Base-by-base conservation (phyloP, 1,140 invertebrate species). In the Caerostris darwini region DNA sequence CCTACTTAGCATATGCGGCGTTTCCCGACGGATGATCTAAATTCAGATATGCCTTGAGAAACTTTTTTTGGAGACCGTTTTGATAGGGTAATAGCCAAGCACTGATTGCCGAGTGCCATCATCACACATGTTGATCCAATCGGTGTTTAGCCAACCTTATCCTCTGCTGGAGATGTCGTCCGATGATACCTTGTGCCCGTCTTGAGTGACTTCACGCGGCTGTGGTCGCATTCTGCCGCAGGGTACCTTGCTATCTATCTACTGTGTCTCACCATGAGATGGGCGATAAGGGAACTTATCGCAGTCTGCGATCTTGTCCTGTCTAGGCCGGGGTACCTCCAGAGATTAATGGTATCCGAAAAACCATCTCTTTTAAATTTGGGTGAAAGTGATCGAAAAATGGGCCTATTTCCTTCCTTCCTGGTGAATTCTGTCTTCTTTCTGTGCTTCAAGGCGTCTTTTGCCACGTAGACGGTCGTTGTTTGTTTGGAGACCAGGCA, bases 241-340 rank as follows among this genome's bases (percentile, higher is more conserved):
- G 71, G 71, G 71, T 77, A 3, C 14, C 71, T 8, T 34, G 12
- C n/a, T n/a, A n/a, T 8, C 69, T 50, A 77, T 77, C 12, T 64
- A 34, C 61, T 12, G 61, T 10, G 61, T 8, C 34, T 12, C 3
- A 8, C 10, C 10, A 53, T n/a, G 3, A 3, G 10, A 12, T 34
- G 7, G 14, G 34, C 8, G 10, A 77, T 50, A 77, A n/a, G n/a
- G 53, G 71, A 50, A 3, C 34, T 77, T 77, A 77, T 77, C 71
- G 71, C 34, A 53, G 71, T 77, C 71, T 77, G 34, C 34, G 71
- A 77, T 77, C 71, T 77, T 77, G 71, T 77, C 71, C 71, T 14
- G 71, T 77, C 71, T 77, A 34, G 8, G 6, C 5, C 19, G 69
- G 67, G 34, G 53, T 77, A 77, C 71, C 34, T 14, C 8, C 34